Evolutionary conservation across 2,888 invertebrate genomes (phyloP), one percentile per base, ranked within the genome.

Genomic region (Sminthurides aquaticus): DNA sequence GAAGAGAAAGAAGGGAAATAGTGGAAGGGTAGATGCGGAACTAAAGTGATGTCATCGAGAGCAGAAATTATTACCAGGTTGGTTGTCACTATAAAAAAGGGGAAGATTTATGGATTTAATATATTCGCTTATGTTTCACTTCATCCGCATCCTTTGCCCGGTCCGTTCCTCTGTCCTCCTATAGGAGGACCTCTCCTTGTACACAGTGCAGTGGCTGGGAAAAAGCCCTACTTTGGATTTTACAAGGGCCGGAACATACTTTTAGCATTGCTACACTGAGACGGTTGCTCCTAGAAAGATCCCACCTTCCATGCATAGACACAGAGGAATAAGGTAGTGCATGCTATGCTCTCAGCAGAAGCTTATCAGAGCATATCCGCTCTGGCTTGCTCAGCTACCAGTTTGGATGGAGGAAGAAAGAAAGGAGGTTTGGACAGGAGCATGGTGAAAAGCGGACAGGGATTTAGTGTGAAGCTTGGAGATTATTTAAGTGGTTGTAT

Each of bases 31-130:
- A 28, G 43, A 63, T 60, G 62, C 58, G 63, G 58, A 67, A 64
- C 67, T 67, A 67, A 67, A 64, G 56, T 64, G 61, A 61, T 67
- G 67, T 67, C 67, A 67, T 61, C 64, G 67, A 64, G 64, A 57
- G 57, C 61, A 67, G 56, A 64, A 67, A 67, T 66, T 66, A 66
- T 66, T 62, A 66, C 63, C 57, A 62, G 63, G 61, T 63, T 62
- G 55, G 55, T 56, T 60, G 62, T 66, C 66, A 60, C 56, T 55
- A 63, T 63, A 66, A 66, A 66, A 66, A 66, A 63, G 60, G 22
- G 28, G 60, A 62, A 61, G 67, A 67, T 67, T 67, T 67, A 67
- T 64, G 64, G 62, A 60, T 67, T 67, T 67, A 65, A 65, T 65
- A 65, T 65, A 65, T 62, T 65, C 65, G 65, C 65, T 57, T 62